Conservation (phyloP, 2,888 invertebrate species). For the Lasius fuliginosus region DNA sequence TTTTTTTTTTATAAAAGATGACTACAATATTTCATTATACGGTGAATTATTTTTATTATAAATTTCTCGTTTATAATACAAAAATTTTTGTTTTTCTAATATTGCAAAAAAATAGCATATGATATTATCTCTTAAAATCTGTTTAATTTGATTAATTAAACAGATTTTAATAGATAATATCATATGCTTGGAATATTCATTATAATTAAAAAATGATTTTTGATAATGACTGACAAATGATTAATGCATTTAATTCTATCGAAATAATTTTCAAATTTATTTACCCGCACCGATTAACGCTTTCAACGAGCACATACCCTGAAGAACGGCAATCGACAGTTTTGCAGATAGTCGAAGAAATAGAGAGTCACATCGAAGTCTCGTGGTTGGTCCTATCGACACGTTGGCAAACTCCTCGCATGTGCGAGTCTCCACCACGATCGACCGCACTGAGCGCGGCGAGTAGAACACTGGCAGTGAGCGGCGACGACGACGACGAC, state of each 20-base stretch:
- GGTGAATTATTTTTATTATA: background rate
- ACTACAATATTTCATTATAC: background rate
- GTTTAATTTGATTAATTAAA: background rate
- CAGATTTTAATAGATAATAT: no score
- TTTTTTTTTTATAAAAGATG: background rate
- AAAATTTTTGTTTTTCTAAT: background rate
- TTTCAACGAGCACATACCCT: slow-evolving; percentile 22
- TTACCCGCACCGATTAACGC: background rate
- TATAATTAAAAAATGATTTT: background rate
- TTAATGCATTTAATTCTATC: background rate
- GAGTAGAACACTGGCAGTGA: slow-evolving; percentile 71
- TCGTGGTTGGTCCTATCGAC: slow-evolving; percentile 57
- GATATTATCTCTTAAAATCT: background rate
- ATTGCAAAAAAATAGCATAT: background rate
- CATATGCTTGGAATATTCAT: background rate
- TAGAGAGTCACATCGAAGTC: slow-evolving; percentile 37
- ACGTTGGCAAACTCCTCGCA: slow-evolving; percentile 60
- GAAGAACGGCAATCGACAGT: slow-evolving; percentile 1
- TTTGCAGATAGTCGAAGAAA: slow-evolving; percentile 17
- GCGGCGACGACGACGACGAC: slow-evolving; percentile 31
- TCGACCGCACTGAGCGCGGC: slow-evolving; percentile 65
- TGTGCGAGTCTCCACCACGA: slow-evolving; percentile 45
- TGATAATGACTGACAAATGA: background rate
- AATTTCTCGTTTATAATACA: background rate
- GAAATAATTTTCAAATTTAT: background rate